These are phyloP conservation scores for Pseudorhiza aurosa DNA, from an alignment of 30 jellyfish, hydroid and myxozoan species.

Conservation along the genomic window DNA sequence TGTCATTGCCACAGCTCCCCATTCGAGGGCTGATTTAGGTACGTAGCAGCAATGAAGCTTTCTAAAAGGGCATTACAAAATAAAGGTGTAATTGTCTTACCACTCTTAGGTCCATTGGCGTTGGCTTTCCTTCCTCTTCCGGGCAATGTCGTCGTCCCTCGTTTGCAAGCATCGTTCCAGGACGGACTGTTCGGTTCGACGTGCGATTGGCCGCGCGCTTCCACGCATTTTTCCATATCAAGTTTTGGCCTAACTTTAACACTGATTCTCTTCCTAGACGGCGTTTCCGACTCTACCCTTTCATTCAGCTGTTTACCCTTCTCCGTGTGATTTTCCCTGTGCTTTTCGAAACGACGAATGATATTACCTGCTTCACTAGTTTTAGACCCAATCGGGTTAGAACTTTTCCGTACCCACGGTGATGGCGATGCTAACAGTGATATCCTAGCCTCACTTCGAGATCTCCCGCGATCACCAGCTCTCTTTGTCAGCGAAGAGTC, in stretches of 20 bases:
- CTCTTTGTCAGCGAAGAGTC: slow-evolving; percentile 48
- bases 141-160: slow-evolving; percentile 85
- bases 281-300: slow-evolving; percentile 3
- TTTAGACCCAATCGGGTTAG: slow-evolving; percentile 11
- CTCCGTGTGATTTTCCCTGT: slow-evolving; percentile 25
- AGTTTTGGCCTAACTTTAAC: slow-evolving; percentile 57
- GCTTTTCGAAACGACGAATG: slow-evolving; percentile 39
- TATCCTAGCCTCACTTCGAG: slow-evolving; percentile 79
- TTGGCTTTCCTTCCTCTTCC: slow-evolving; percentile 66
- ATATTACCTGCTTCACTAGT: slow-evolving; percentile 10
- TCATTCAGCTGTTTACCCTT: neutral
- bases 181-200: slow-evolving; percentile 66
- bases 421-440: slow-evolving; percentile 63
- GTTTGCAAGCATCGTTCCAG: slow-evolving; percentile 48
- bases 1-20: too few relatives aligned
- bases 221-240: slow-evolving; percentile 26
- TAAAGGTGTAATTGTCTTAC: slow-evolving; percentile 7
- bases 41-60: too few relatives aligned
- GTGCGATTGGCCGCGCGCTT: slow-evolving; percentile 47
- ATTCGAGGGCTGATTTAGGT: too few relatives aligned
- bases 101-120: neutral
- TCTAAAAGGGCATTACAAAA: too few relatives aligned
- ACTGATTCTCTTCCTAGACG: slow-evolving; percentile 53
- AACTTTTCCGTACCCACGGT: slow-evolving; percentile 69
- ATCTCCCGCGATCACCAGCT: slow-evolving; percentile 24